Evolutionary conservation across 1,140 invertebrate genomes (phyloP).

Genomic region (Sycophila sp.): DNA sequence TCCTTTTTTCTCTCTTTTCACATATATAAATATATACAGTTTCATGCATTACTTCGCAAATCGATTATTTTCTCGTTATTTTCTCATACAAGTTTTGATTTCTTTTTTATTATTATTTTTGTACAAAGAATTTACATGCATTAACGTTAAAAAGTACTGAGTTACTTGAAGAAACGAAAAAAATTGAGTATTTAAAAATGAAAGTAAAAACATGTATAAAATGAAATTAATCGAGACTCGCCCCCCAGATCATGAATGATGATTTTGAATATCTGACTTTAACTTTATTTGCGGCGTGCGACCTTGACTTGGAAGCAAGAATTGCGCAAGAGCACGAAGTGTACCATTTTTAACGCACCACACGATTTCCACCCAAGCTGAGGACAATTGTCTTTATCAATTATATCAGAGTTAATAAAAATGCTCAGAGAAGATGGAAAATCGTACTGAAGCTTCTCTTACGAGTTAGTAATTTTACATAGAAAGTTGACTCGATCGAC

Average conservation of each 20-base stretch:
- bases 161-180: not conserved
- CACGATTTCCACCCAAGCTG: not conserved
- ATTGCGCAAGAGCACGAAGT: not conserved
- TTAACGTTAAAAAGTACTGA: not conserved
- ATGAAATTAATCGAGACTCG: not conserved
- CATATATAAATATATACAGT: not conserved
- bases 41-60: constrained; percentile 14
- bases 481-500: constrained; percentile 12
- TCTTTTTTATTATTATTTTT: not conserved
- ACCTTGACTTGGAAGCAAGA: not conserved
- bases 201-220: not conserved
- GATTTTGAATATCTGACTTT: not conserved
- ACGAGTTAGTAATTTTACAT: constrained; percentile 14
- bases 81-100: not conserved
- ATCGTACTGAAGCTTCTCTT: not conserved
- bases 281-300: not conserved
- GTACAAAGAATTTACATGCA: constrained; percentile 3
- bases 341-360: not conserved
- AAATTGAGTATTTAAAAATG: not conserved
- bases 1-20: not conserved
- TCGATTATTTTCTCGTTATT: not conserved
- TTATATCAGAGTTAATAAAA: not conserved
- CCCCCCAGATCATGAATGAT: constrained; percentile 21
- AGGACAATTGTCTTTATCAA: not conserved
- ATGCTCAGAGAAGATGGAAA: not conserved